Evolutionary conservation across 2,113 vertebrate species (phyloP).

Genomic region (Orycteropus afer): DNA sequence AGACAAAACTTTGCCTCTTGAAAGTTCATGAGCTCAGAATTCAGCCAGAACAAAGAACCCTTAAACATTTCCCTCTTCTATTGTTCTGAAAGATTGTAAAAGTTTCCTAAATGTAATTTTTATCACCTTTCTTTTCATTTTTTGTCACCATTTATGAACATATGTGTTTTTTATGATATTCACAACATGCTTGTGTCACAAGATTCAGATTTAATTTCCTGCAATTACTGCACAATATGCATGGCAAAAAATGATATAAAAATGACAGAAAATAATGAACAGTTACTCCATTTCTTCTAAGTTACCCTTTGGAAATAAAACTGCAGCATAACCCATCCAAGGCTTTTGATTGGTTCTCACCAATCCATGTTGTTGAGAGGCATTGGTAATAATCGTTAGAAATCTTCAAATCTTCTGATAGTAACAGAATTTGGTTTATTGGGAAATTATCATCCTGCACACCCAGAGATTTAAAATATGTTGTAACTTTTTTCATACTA

Average conservation of each 20-base stretch:
- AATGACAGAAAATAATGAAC: slow-evolving; percentile 83
- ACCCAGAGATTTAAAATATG: slow-evolving; percentile 73
- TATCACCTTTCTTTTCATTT: slow-evolving; percentile 79
- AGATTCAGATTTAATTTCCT: slow-evolving; percentile 88
- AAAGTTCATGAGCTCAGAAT: neutral
- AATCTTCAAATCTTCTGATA: slow-evolving; percentile 41
- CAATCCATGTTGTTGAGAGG: slow-evolving; percentile 47
- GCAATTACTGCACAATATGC: slow-evolving; percentile 82
- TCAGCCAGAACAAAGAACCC: slow-evolving; percentile 52
- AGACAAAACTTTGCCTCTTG: neutral
- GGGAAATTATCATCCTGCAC: slow-evolving; percentile 65
- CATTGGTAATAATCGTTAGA: slow-evolving; percentile 79
- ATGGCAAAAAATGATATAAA: slow-evolving; percentile 78
- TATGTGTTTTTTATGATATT: slow-evolving; percentile 88
- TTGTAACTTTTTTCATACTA: slow-evolving; percentile 62
- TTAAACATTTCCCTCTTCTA: slow-evolving; percentile 70
- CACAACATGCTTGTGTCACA: slow-evolving; percentile 87
- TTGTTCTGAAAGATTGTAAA: slow-evolving; percentile 79
- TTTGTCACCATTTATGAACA: slow-evolving; percentile 83
- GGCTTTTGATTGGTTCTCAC: slow-evolving; percentile 61
- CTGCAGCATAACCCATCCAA: neutral
- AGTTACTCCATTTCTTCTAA: slow-evolving; percentile 66
- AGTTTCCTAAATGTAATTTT: slow-evolving; percentile 86
- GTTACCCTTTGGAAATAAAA: slow-evolving; percentile 79
- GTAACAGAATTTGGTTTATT: slow-evolving; percentile 41